Base-by-base conservation (phyloP, 1,140 invertebrate species). In the Lasioglossum albipes region DNA sequence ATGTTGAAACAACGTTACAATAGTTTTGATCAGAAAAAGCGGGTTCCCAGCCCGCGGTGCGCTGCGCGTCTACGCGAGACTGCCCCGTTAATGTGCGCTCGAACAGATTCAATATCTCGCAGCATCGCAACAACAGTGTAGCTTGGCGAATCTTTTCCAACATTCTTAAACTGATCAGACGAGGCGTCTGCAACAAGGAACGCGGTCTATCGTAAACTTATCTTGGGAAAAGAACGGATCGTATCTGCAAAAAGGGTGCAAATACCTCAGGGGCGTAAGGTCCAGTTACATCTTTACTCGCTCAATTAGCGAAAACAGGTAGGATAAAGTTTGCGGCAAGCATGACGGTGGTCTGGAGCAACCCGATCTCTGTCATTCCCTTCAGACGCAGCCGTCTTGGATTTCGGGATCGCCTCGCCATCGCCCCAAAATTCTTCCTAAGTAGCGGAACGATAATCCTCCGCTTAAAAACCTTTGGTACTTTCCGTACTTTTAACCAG, bases 281-380 rank as follows among this genome's bases (percentile, higher is more conserved):
- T 93, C 92, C 91, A 93, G 91, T 93, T 93, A 93, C 92, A 92
- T 93, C 91, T 93, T 93, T 93, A 92, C 90, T 93, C 92, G 91
- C 91, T 93, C 92, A 93, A 93, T 93, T 93, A 93, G 90, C 92
- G 89, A 93, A 93, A 93, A 93, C 91, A 92, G 91, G 89, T 91
- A 93, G 91, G 92, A 92, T 92, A 91, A 93, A 88, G 90, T 93
- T 91, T 89, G 90, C 87, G 89, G 90, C 83, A 84, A 91, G 83
- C 89, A 83, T 87, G 87, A 89, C 84, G 92, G 92, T 93, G 91
- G 92, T 93, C 91, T 81, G 65, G 57, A 84, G 92, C 90, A 93
- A 93, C 89, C 92, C 89, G 92, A 93, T 93, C 92, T 91, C 89
- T 92, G 88, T 91, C 91, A 91, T 91, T 91, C 89, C 87, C 88